phyloP scores from a whole-genome alignment of 2,888 invertebrate genomes.

The Linhomoeus sp. region DNA sequence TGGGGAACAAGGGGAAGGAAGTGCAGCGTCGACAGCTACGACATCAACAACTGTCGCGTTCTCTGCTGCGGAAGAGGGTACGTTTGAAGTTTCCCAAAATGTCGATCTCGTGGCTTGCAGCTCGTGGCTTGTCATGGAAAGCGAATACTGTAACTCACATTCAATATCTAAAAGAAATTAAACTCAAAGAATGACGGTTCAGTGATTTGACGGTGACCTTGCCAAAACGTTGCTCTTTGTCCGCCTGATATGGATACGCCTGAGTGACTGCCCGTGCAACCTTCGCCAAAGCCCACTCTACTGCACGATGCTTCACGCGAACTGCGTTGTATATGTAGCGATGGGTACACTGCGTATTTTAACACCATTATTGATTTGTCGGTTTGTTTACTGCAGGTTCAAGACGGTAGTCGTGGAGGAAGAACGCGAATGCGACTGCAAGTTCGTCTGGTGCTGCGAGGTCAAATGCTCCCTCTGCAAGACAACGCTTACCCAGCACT shows the following conservation, averaged over 20 bases:
- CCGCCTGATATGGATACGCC: too few species aligned
- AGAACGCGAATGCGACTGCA: slow-evolving; percentile 66
- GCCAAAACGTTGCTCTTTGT: too few species aligned
- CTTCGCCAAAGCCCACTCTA: too few species aligned
- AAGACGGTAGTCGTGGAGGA: slow-evolving; percentile 60
- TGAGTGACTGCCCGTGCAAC: too few species aligned
- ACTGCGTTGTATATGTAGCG: too few species aligned
- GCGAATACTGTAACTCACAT: too few species aligned
- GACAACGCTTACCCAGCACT: slow-evolving; percentile 1
- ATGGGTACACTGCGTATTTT: too few species aligned
- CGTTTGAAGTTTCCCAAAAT: slow-evolving; percentile 7
- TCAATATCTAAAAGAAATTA: too few species aligned
- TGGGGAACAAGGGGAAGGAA: slow-evolving; percentile 59
- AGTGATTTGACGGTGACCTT: too few species aligned
- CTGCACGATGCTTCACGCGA: not conserved
- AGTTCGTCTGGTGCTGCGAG: slow-evolving; percentile 74
- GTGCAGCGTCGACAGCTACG: slow-evolving; percentile 63
- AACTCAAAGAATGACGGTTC: too few species aligned
- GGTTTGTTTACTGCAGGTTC: slow-evolving; percentile 11
- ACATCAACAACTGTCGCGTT: slow-evolving; percentile 62
- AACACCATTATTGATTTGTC: too few species aligned
- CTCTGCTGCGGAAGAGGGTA: slow-evolving; percentile 73
- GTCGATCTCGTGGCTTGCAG: not conserved
- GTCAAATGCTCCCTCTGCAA: slow-evolving; percentile 43
- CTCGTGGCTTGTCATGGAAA: too few species aligned